A percentile compares a stretch with the other conserved stretches of the same genome.
These are phyloP conservation scores for Fratercula arctica DNA, from an alignment of 2,797 vertebrate species.

Conservation along the genomic window DNA sequence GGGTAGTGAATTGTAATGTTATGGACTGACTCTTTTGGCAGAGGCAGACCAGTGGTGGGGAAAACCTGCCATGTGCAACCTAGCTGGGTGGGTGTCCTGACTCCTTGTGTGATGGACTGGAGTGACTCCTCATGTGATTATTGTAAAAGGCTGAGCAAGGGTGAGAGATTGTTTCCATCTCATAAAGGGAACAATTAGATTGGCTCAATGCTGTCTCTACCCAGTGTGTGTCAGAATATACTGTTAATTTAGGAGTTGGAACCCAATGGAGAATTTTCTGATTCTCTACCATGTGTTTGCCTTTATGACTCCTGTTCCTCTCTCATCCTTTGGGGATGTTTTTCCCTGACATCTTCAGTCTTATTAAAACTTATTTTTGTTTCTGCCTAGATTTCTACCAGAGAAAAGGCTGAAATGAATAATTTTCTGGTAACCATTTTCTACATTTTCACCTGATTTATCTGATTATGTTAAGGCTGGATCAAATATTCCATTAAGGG, in stretches of 20 bases:
- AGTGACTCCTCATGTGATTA: neutral
- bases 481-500: neutral
- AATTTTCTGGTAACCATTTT: neutral
- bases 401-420: neutral
- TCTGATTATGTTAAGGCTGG: neutral
- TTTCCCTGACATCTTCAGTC: neutral
- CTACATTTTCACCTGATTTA: neutral
- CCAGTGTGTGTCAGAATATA: neutral
- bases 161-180: slow-evolving; percentile 17
- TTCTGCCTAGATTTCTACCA: neutral
- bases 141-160: neutral
- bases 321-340: neutral
- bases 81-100: neutral
- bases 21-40: neutral
- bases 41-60: neutral
- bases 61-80: neutral
- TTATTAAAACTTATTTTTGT: slow-evolving; percentile 6
- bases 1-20: neutral
- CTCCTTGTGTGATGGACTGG: neutral
- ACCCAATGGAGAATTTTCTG: neutral
- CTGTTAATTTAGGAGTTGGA: slow-evolving; percentile 27
- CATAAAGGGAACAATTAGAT: neutral
- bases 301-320: slow-evolving; percentile 12
- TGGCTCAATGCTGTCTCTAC: neutral
- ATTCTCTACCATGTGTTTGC: slow-evolving; percentile 18